Evolutionary conservation across 2,797 vertebrate species (phyloP).

Genomic region (Pristis pectinata): DNA sequence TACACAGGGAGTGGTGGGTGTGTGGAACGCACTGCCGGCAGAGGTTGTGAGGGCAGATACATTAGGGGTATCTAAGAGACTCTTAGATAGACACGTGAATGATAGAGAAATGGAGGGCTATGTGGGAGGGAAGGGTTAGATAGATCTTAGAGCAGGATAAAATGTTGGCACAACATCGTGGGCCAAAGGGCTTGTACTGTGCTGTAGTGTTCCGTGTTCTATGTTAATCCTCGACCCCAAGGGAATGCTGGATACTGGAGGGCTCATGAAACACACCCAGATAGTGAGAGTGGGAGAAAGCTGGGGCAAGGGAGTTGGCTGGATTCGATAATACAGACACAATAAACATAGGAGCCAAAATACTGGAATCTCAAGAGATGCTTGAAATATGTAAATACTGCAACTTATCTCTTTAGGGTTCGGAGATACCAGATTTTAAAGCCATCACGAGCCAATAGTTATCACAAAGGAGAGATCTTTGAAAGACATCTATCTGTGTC

Average conservation of each 20-base stretch:
- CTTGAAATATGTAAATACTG: slow-evolving; percentile 33
- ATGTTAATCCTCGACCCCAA: too few species aligned
- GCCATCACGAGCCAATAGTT: background rate
- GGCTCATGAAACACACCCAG: background rate
- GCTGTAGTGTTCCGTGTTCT: too few species aligned
- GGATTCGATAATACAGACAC: background rate
- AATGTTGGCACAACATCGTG: too few species aligned
- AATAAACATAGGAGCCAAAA: background rate
- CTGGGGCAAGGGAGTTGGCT: background rate
- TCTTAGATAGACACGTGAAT: too few species aligned
- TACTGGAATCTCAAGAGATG: background rate
- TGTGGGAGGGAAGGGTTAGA: too few species aligned
- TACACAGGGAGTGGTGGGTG: too few species aligned
- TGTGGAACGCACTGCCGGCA: too few species aligned
- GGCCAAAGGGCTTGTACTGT: too few species aligned
- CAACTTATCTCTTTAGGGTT: background rate
- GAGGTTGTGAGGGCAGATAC: too few species aligned
- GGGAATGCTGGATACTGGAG: background rate
- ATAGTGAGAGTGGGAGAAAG: background rate
- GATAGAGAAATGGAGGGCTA: too few species aligned
- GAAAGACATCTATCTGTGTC: background rate
- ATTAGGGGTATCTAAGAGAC: too few species aligned
- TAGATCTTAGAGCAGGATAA: too few species aligned
- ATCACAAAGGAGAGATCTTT: slow-evolving; percentile 27
- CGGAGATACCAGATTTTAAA: background rate